These are phyloP conservation scores for Tromatobia lineatoria DNA, from an alignment of 2,888 invertebrate genomes.

Conservation along the genomic window DNA sequence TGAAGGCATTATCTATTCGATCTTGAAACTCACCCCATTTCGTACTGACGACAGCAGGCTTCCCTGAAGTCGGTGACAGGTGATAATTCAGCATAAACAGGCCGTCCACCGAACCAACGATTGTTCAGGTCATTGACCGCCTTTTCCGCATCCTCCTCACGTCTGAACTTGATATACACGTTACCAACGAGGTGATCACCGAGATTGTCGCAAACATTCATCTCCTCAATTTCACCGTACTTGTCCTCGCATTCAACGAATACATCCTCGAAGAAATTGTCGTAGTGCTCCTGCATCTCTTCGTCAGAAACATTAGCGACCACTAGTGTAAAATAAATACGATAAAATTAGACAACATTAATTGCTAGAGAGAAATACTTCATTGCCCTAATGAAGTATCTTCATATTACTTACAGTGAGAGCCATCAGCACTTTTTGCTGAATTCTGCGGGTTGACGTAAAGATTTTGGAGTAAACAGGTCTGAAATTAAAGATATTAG, in stretches of 20 bases:
- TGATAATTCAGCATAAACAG: slow-evolving; percentile 98
- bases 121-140: slow-evolving; percentile 99
- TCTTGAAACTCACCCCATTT: slow-evolving; percentile 92
- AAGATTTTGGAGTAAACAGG: slow-evolving; percentile 97
- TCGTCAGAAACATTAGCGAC: slow-evolving; percentile 98
- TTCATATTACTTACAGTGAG: slow-evolving; percentile 91
- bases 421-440: slow-evolving; percentile 98
- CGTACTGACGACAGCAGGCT: slow-evolving; percentile 99
- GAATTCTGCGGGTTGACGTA: slow-evolving; percentile 99
- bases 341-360: slow-evolving; percentile 33
- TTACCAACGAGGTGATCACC: slow-evolving; percentile 99
- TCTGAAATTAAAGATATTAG: slow-evolving; percentile 87
- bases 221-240: slow-evolving; percentile 99
- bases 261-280: slow-evolving; percentile 99
- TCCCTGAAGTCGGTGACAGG: slow-evolving; percentile 99
- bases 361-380: too few species aligned
- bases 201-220: slow-evolving; percentile 99
- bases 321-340: slow-evolving; percentile 86
- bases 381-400: background rate
- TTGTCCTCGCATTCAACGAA: slow-evolving; percentile 99
- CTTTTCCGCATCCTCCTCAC: slow-evolving; percentile 99
- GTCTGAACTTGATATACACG: slow-evolving; percentile 99
- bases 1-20: background rate
- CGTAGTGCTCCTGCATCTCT: slow-evolving; percentile 99
- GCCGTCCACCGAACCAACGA: slow-evolving; percentile 99